phyloP scores from a whole-genome alignment of 2,888 invertebrate genomes.

The Leucophenga montana region DNA sequence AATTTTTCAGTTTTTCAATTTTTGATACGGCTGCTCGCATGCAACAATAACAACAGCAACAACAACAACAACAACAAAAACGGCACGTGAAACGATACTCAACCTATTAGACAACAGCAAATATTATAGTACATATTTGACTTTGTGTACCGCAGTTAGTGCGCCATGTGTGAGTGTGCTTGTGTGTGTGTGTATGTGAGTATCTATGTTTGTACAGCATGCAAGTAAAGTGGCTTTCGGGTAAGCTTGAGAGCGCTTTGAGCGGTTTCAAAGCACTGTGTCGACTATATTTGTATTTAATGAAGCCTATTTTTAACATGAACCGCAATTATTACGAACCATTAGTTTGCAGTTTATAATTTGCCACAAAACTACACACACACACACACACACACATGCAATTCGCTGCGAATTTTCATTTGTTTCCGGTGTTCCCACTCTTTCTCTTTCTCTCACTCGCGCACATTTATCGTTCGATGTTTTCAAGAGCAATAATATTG shows the following conservation, averaged over 20 bases:
- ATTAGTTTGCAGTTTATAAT: slow-evolving; percentile 40
- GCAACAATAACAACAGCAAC: not conserved
- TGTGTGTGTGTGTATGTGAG: not conserved
- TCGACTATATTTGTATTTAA: slow-evolving; percentile 53
- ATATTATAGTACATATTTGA: slow-evolving; percentile 15
- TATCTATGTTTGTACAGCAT: slow-evolving; percentile 4
- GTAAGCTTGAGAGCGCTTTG: slow-evolving; percentile 35
- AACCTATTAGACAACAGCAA: slow-evolving; percentile 11
- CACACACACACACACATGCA: not conserved
- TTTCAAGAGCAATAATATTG: slow-evolving; percentile 38
- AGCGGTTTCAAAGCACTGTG: not conserved
- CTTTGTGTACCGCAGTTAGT: not conserved
- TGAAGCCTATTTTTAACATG: slow-evolving; percentile 61
- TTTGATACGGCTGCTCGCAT: not conserved
- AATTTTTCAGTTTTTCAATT: slow-evolving; percentile 16
- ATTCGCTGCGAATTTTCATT: slow-evolving; percentile 3
- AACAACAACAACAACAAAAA: not conserved
- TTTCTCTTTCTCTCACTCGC: slow-evolving; percentile 25
- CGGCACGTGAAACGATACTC: slow-evolving; percentile 15
- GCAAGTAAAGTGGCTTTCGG: slow-evolving; percentile 33
- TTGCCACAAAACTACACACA: slow-evolving; percentile 12
- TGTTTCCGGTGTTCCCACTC: slow-evolving; percentile 30
- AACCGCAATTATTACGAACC: slow-evolving; percentile 57
- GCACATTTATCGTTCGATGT: not conserved
- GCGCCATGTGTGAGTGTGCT: slow-evolving; percentile 29